Evolutionary conservation across 2,888 invertebrate species (phyloP).

Genomic region (Eristalis tenax): DNA sequence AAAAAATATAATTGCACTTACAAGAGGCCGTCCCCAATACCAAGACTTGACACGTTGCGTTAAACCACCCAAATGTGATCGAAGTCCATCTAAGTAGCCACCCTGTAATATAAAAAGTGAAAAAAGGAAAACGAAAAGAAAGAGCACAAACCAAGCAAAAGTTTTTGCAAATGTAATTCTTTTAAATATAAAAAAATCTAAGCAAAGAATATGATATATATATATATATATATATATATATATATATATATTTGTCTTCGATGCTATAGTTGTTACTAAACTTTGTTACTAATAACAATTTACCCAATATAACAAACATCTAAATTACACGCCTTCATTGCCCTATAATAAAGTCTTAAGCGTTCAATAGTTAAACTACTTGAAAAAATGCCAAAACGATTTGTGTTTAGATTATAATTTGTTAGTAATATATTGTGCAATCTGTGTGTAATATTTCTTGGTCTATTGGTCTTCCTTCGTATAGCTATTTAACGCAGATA

Average conservation of each 20-base stretch:
- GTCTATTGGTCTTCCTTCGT: constrained; percentile 39
- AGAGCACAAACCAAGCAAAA: constrained; percentile 74
- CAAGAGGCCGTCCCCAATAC: constrained; percentile 98
- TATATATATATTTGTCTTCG: background rate
- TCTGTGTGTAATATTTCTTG: background rate
- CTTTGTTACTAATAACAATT: background rate
- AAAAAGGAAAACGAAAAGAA: constrained; percentile 78
- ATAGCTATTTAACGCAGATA: constrained; percentile 26
- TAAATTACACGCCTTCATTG: background rate
- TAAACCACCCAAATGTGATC: constrained; percentile 96
- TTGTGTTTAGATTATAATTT: background rate
- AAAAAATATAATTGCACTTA: constrained; percentile 86
- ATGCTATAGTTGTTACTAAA: background rate
- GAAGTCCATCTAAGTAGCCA: constrained; percentile 96
- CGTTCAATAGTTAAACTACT: background rate
- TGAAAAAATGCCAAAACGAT: background rate
- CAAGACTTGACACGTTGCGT: constrained; percentile 98
- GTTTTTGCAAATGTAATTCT: constrained; percentile 63
- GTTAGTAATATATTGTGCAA: background rate
- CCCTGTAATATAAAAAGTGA: constrained; percentile 86
- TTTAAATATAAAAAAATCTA: constrained; percentile 58
- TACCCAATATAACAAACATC: background rate
- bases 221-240: background rate
- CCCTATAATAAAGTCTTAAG: too few species aligned
- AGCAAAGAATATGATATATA: constrained; percentile 27